Evolutionary conservation across 2,888 invertebrate species (phyloP).

Genomic region (Dusona sp.): DNA sequence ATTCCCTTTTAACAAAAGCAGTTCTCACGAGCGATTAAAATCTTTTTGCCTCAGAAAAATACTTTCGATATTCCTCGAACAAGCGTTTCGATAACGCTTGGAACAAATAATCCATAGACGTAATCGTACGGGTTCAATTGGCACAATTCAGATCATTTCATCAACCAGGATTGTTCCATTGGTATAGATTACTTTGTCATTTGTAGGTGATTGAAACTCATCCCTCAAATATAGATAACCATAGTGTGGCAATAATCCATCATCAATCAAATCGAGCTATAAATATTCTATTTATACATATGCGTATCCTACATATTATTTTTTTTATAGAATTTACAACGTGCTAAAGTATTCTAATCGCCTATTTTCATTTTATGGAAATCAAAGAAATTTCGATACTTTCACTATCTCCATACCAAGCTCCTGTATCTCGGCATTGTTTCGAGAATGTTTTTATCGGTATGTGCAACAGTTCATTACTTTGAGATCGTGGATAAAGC

Average conservation of each 20-base stretch:
- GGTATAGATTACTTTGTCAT: neutral
- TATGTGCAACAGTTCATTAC: slow-evolving; percentile 17
- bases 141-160: neutral
- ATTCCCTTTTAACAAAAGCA: no score
- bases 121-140: neutral
- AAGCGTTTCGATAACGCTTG: no score
- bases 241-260: neutral
- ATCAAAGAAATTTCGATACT: neutral
- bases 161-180: neutral
- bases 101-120: neutral
- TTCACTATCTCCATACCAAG: neutral
- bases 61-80: no score
- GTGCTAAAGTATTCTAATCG: no score
- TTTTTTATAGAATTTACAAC: no score
- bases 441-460: neutral
- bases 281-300: neutral
- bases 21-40: no score
- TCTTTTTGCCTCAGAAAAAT: no score
- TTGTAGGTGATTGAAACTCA: neutral
- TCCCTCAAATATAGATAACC: neutral
- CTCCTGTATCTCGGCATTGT: neutral
- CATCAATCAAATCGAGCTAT: neutral
- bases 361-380: neutral
- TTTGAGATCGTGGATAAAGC: slow-evolving; percentile 2
- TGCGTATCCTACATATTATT: neutral